Evolutionary conservation across 2,797 vertebrate species (phyloP).

Genomic region (Dendrocincla tyrannina): DNA sequence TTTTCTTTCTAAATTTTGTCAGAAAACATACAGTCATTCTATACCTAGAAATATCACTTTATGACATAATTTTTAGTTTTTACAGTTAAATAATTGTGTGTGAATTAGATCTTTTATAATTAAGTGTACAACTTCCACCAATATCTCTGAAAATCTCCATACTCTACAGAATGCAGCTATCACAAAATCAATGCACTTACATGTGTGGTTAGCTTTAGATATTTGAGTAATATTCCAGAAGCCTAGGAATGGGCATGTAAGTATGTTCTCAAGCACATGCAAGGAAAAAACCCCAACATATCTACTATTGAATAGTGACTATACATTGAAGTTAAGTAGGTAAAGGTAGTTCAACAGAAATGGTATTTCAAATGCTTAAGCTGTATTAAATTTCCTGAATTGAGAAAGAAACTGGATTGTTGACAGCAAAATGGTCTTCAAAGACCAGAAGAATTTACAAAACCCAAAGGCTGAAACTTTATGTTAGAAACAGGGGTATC

Average conservation of each 20-base stretch:
- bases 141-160: background rate
- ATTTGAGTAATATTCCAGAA: background rate
- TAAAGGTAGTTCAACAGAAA: background rate
- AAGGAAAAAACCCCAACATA: rapidly evolving
- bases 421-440: background rate
- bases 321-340: background rate
- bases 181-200: background rate
- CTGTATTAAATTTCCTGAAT: background rate
- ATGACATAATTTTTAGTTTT: background rate
- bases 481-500: background rate
- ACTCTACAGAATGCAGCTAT: background rate
- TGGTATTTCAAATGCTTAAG: background rate
- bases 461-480: background rate
- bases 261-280: background rate
- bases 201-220: background rate
- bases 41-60: background rate
- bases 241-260: background rate
- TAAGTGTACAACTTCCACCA: background rate
- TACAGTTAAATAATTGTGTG: background rate
- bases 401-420: background rate
- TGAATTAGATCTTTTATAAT: background rate
- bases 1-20: background rate
- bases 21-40: background rate
- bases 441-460: background rate
- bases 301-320: background rate